Base-by-base conservation (phyloP, 2,888 invertebrate species). In the Junonia oenone region DNA sequence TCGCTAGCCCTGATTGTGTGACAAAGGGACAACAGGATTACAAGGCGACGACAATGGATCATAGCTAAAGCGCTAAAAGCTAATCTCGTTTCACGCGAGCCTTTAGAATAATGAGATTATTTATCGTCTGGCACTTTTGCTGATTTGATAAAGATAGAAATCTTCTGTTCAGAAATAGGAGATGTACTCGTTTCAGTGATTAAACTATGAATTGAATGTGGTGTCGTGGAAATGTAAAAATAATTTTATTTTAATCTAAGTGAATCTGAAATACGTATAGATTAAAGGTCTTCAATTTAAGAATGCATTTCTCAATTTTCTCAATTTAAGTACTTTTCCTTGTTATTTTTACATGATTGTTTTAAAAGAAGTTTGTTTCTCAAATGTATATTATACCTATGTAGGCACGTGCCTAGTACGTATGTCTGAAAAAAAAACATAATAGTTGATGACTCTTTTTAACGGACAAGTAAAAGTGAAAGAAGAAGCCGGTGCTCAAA, bases 1-100 rank as follows among this genome's bases (percentile, higher is more conserved):
- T 73, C 55, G 71, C 72, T 58, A 55, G 38, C 68, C 68, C 72
- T 69, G 64, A 65, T 70, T 70, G 71, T 72, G 65, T 64, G 55
- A 61, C 56, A 58, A 56, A 65, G 62, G 71, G 73, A 85, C 83
- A 87, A 84, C 79, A 62, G 81, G 81, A 86, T 87, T 81, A 84
- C 71, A 63, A 55, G 55, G 55, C 56, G 64, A 71, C 71, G 67
- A 83, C 83, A 84, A 83, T 75, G 66, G 78, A 76, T 77, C 69
- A 74, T 67, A 70, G 69, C 68, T 63, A 67, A 65, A 74, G 71
- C 62, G 65, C 65, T 73, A 75, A 72, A 68, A 73, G 64, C 62
- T 82, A 80, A 84, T 85, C 81, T 84, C 76, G 60, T 82, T 82
- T 83, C 77, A 79, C 75, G 72, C 65, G 55, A 75, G 65, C 68